These are phyloP conservation scores for Hemicrepidius hirtus DNA, from an alignment of 2,888 invertebrate genomes.

Conservation along the genomic window DNA sequence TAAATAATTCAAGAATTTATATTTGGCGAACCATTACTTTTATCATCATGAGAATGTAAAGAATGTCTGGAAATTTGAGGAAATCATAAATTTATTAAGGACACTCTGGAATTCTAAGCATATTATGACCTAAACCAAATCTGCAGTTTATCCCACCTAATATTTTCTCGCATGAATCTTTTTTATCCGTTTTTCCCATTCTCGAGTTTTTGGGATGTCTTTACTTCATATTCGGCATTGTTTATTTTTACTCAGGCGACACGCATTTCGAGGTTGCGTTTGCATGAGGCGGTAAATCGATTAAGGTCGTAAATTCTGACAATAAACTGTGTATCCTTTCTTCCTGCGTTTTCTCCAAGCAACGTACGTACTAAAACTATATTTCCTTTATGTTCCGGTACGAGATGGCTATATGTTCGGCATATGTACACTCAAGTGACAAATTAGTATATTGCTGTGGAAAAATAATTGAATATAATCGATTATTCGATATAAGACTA, in stretches of 20 bases:
- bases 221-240: constrained; percentile 10
- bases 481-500: too few species aligned
- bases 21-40: neutral
- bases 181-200: neutral
- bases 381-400: too few species aligned
- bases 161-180: constrained; percentile 7
- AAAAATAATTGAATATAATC: neutral
- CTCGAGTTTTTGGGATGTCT: constrained; percentile 2
- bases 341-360: neutral
- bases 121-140: constrained; percentile 7
- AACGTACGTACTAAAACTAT: too few species aligned
- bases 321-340: neutral
- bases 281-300: constrained; percentile 17
- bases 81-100: constrained; percentile 18
- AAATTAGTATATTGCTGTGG: neutral
- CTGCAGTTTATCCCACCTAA: constrained; percentile 3
- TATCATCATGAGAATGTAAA: constrained; percentile 4
- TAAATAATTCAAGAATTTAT: constrained; percentile 4
- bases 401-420: too few species aligned
- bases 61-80: constrained; percentile 2
- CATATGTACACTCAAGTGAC: neutral
- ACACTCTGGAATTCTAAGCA: constrained; percentile 9
- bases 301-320: constrained; percentile 11
- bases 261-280: constrained; percentile 9
- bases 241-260: constrained; percentile 9